Conservation (phyloP, 2,888 invertebrate genomes). For the Heliconius ethilla region DNA sequence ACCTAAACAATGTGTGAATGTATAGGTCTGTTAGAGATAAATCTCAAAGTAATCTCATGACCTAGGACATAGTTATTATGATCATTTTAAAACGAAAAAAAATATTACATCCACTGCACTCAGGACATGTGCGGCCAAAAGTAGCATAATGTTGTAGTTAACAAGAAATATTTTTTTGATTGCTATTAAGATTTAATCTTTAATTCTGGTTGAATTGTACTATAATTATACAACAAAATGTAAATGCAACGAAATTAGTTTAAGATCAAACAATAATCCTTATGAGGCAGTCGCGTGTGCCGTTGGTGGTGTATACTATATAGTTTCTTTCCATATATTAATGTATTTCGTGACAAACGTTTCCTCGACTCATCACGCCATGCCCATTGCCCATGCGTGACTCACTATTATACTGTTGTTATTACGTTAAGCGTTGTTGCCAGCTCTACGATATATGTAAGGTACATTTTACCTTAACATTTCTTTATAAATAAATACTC, state of each 20-base stretch:
- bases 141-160: background rate
- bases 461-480: conserved; percentile 37
- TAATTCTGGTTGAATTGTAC: background rate
- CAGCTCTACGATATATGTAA: conserved; percentile 50
- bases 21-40: background rate
- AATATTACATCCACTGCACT: background rate
- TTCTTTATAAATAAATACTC: conserved; percentile 22
- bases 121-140: background rate
- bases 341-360: conserved; percentile 67
- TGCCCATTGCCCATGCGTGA: conserved; percentile 61
- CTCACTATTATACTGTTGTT: conserved; percentile 63
- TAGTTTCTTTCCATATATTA: conserved; percentile 45
- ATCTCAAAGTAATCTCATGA: background rate
- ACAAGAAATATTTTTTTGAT: background rate
- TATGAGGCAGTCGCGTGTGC: conserved; percentile 51
- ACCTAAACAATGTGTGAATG: background rate
- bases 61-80: background rate
- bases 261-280: conserved; percentile 46
- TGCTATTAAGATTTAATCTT: background rate
- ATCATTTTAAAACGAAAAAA: background rate
- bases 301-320: conserved; percentile 32
- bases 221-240: conserved; percentile 1
- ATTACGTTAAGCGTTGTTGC: conserved; percentile 60
- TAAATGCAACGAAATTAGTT: conserved; percentile 27
- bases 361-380: conserved; percentile 62